Percentiles rank a stretch among this genome's conserved stretches.
These are phyloP conservation scores for Petrocephalus schoutedeni DNA, from an alignment of 2,797 vertebrate species.

Conservation along the genomic window DNA sequence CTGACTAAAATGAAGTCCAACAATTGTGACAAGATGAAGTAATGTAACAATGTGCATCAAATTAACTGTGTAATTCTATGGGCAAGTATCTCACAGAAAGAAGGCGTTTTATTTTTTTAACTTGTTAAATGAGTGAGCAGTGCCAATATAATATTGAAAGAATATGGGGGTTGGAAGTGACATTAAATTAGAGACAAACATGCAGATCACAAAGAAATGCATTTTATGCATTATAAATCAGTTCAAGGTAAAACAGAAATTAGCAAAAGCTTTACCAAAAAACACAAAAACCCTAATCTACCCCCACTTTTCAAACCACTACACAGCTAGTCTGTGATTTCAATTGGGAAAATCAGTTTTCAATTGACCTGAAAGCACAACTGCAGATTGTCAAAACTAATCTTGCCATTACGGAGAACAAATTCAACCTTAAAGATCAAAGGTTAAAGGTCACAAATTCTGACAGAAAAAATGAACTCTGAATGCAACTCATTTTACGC, in stretches of 20 bases:
- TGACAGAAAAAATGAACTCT: constrained; percentile 42
- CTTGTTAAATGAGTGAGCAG: neutral
- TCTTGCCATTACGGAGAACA: constrained; percentile 59
- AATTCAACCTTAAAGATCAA: constrained; percentile 58
- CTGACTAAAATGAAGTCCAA: neutral
- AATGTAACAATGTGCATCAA: neutral
- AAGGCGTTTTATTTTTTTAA: neutral
- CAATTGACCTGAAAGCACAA: constrained; percentile 39
- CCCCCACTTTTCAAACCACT: constrained; percentile 20
- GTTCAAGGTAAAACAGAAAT: neutral
- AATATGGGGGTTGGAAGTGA: neutral
- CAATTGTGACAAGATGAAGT: neutral
- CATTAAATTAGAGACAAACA: constrained; percentile 8
- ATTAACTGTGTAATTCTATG: neutral
- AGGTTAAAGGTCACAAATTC: constrained; percentile 62
- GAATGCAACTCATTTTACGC: constrained; percentile 1
- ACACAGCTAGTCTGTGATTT: constrained; percentile 13
- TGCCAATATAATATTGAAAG: neutral
- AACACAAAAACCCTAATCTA: neutral
- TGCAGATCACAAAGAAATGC: neutral
- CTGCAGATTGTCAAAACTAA: constrained; percentile 59
- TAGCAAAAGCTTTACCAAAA: neutral
- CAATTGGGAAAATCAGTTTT: constrained; percentile 30
- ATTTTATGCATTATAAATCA: neutral
- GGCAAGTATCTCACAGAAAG: neutral